Base-by-base conservation (phyloP, 2,888 invertebrate genomes). In the Heteromurus nitidus region DNA sequence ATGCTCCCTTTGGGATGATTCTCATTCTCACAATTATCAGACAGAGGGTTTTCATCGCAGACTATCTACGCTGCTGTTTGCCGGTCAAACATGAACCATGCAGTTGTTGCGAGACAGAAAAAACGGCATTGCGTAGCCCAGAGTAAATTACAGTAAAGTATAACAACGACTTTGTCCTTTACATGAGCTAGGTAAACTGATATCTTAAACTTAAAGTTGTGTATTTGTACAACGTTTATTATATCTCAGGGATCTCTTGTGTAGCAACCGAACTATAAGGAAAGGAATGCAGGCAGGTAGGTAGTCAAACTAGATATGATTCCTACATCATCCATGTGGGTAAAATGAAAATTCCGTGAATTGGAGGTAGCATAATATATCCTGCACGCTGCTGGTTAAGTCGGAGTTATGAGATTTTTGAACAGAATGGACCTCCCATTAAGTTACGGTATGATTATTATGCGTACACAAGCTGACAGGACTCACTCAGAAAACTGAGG, bases 401-500 rank as follows among this genome's bases (percentile, higher is more conserved):
- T 74, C 30, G 31, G 65, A 53, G 58, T 74, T 74, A 58, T 58
- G 75, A 65, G 62, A 60, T 68, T 36, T 24, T 44, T 60, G 26
- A 64, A 58, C 30, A 58, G 68, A 68, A 76, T 76, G 50, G 76
- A 76, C 76, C 76, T 76, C 76, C 76, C 76, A 76, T 68, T 60
- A 76, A 68, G 76, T 76, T 68, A 69, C 60, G 60, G 55, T 68
- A 68, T 68, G 68, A 47, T 47, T 67, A 67, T 75, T 58, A 68
- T 68, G 68, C 55, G 44, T 75, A 67, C 55, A 31, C 22, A 16
- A 47, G 76, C 60, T 76, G 76, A 76, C 75, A 75, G 24, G 62
- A 20, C 62, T 62, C 62, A 31, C 31, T 30, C 62, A n/a, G n/a
- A n/a, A n/a, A n/a, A 30, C 62, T 28, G 20, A 31, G n/a, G 9